These are phyloP conservation scores for Malurus splendens DNA, from an alignment of 2,797 vertebrate genomes.

Conservation along the genomic window DNA sequence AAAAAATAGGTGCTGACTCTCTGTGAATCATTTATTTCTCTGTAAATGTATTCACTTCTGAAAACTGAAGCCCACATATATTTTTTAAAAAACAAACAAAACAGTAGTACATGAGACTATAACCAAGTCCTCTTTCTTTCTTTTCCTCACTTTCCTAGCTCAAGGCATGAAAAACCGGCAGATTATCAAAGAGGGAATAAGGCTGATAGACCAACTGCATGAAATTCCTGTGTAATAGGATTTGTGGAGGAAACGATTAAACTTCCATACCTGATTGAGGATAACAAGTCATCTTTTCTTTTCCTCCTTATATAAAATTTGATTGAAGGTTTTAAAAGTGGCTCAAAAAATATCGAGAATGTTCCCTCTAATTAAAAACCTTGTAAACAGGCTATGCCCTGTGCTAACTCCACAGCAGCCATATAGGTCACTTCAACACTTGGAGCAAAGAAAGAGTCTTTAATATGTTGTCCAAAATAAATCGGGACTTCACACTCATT, in stretches of 20 bases:
- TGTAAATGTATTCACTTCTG: neutral
- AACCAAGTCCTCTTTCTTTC: neutral
- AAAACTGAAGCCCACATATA: neutral
- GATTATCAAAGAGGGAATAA: neutral
- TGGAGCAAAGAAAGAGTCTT: neutral
- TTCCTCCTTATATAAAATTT: neutral
- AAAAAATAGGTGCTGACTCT: neutral
- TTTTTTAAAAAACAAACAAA: rapidly evolving
- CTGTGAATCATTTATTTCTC: neutral
- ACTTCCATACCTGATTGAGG: neutral
- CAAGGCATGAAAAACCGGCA: neutral
- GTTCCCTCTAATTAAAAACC: neutral
- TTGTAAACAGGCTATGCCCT: neutral
- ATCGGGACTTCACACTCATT: neutral
- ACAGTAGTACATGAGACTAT: neutral
- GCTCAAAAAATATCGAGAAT: neutral
- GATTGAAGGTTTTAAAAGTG: neutral
- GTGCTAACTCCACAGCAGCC: neutral
- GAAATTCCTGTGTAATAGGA: constrained; percentile 3
- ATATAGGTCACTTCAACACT: neutral
- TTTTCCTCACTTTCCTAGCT: neutral
- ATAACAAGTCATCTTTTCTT: constrained; percentile 26
- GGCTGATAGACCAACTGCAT: neutral
- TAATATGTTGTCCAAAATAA: neutral
- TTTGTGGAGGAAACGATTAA: neutral